A percentile compares a stretch with the other conserved stretches of the same genome.
phyloP scores from a whole-genome alignment of 2,113 vertebrate genomes.

The Tricholaema leucomelas region DNA sequence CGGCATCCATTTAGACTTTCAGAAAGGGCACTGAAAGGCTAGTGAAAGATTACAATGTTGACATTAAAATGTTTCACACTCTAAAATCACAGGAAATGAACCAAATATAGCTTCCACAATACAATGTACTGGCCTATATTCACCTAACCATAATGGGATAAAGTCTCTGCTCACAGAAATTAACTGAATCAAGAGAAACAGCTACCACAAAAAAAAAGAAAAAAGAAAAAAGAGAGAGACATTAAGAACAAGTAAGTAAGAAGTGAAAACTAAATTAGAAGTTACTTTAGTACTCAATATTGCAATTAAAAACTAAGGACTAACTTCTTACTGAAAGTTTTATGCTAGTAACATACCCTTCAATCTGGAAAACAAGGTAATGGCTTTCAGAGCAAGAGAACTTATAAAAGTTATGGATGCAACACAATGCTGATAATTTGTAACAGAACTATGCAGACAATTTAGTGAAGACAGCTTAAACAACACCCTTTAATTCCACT shows the following conservation, averaged over 20 bases:
- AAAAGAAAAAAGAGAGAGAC: not conserved
- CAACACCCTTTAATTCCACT: not conserved
- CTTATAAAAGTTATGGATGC: not conserved
- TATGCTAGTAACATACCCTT: not conserved
- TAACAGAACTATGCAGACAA: not conserved
- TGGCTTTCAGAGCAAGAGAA: not conserved
- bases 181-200: not conserved
- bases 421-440: not conserved
- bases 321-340: not conserved
- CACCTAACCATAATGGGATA: not conserved
- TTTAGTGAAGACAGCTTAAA: not conserved
- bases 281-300: not conserved
- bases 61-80: not conserved
- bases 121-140: not conserved
- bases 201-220: not conserved
- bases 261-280: not conserved
- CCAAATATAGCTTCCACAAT: not conserved
- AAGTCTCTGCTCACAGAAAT: not conserved
- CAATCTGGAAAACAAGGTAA: not conserved
- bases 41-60: not conserved
- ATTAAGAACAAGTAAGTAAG: not conserved
- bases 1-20: not conserved
- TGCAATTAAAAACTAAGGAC: not conserved
- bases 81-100: constrained; percentile 28
- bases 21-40: not conserved